Base-by-base conservation (phyloP, 2,888 invertebrate species). In the Dynastes maya region DNA sequence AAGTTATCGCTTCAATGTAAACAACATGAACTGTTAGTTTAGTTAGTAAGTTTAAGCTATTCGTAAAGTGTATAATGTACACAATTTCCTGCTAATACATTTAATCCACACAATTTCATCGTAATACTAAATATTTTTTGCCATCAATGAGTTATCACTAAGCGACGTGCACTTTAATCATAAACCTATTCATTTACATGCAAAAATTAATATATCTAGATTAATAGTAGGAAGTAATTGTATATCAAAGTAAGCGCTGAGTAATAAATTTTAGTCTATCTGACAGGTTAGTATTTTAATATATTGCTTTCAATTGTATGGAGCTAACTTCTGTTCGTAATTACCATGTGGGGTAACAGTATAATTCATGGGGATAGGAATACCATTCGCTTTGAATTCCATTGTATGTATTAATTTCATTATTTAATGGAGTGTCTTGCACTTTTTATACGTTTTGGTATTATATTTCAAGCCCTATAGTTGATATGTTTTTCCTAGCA, bases 241-340 rank as follows among this genome's bases (percentile, higher is more conserved):
- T 58, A 22, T 58, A 58, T 58, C 22, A 58, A 58, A 58, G 55
- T 58, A 58, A 58, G 55, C 22, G 55, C 55, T 22, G 3, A 16
- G 53, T 53, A 53, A 58, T 58, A 58, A 58, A 58, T 58, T 58
- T 16, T 9, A 22, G 16, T 22, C 22, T 2, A 3, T 22, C n/a
- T 58, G 55, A 58, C 55, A 58, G 55, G 55, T 22, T 58, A 16
- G 55, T 58, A 58, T 58, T 58, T 58, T 22, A 22, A 8, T 58
- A 9, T 58, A 58, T 16, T 58, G 55, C 22, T 58, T 58, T 22
- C 22, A 58, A 58, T 58, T 22, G 55, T 16, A 58, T 5, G 8
- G 2, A 11, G 16, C 22, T 22, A 58, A 8, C 4, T 22, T 58
- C 16, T 58, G 22, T 22, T 22, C 55, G 4, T 58, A 22, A 58